Base-by-base conservation (phyloP, 2,888 invertebrate species). In the Pandemis cinnamomeana region DNA sequence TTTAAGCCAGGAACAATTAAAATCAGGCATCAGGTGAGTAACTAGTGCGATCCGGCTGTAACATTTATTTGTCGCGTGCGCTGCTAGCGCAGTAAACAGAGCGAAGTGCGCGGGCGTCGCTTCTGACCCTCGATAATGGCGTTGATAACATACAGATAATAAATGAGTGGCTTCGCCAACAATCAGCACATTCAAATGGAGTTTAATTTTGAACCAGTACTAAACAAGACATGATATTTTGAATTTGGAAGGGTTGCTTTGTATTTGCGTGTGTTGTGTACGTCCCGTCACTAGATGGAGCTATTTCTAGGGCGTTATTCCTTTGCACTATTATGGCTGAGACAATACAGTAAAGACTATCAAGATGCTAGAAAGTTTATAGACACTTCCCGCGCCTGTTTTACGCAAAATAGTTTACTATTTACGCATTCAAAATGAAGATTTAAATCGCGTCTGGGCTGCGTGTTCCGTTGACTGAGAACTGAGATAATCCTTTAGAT, bases 21-120 rank as follows among this genome's bases (percentile, higher is more conserved):
- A 69, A 64, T 53, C 67, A 41, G n/a, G 80, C 77, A 78, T 79
- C 85, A 85, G 83, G 84, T 83, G 82, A 77, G 79, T 72, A 75
- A 75, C 78, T 76, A 64, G 78, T 73, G 76, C 79, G 78, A 82
- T 81, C 83, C 81, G 62, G 58, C 58, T 77, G 81, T 80, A 86
- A 88, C 91, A 91, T 90, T 89, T 88, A 85, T 80, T 82, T 82
- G 86, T 82, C 89, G 91, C 91, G 91, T 92, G 92, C 87, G 84
- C 87, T 83, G 78, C 77, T 46, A 36, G 51, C 79, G 83, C 81
- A 79, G 85, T 87, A 90, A 91, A 89, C 89, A 89, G 86, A 82
- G 78, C 84, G 82, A 83, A 85, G 85, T 83, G 86, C 85, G 84
- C 85, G 84, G 83, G 83, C 84, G 87, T 83, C 83, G 81, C 85